phyloP scores from a whole-genome alignment of 2,888 invertebrate species.

The Thalpophila matura region DNA sequence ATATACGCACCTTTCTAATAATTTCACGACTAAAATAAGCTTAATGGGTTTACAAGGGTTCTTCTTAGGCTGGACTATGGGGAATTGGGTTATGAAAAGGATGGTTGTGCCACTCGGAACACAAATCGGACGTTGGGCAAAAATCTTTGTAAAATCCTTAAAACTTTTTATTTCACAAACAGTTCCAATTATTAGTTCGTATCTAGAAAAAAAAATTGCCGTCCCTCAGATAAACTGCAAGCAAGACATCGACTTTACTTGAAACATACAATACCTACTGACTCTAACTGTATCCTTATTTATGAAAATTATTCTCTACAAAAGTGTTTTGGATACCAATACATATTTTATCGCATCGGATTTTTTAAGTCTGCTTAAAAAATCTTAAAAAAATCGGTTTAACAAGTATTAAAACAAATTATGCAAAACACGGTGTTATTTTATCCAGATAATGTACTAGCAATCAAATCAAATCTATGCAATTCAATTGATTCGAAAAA shows the following conservation, averaged over 20 bases:
- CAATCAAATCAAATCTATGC: no score
- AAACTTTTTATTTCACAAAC: conserved; percentile 22
- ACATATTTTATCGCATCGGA: no score
- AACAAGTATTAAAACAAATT: conserved; percentile 1
- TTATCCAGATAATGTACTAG: neutral
- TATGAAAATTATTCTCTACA: no score
- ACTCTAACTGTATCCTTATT: no score
- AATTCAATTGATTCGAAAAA: conserved; percentile 39
- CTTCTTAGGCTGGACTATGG: conserved; percentile 38
- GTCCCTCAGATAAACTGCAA: no score
- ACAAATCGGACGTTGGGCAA: conserved; percentile 16
- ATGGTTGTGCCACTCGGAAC: conserved; percentile 37
- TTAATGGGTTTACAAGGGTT: conserved; percentile 51
- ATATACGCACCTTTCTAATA: conserved; percentile 37
- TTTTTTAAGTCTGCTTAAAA: no score
- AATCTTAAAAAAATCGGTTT: no score
- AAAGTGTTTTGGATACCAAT: no score
- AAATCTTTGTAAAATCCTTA: conserved; percentile 37
- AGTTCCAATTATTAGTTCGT: neutral
- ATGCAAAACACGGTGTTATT: conserved; percentile 12
- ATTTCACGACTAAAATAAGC: conserved; percentile 40
- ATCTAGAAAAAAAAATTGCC: no score
- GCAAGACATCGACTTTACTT: no score
- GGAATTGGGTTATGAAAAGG: conserved; percentile 44
- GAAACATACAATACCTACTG: no score